Evolutionary conservation across 2,888 invertebrate species (phyloP).

Genomic region (Halictus ligatus): DNA sequence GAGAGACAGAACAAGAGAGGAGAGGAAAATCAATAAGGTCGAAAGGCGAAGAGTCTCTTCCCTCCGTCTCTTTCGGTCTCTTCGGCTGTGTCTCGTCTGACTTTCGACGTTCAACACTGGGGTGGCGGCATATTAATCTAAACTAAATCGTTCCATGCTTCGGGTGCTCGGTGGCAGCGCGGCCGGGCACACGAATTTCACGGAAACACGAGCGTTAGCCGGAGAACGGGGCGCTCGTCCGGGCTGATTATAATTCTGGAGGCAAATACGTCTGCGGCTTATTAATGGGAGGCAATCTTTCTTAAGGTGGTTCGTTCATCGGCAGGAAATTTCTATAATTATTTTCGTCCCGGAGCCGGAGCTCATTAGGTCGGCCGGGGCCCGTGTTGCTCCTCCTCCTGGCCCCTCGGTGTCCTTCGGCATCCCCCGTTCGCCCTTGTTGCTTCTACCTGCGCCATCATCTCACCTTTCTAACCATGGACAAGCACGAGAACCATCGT

Average conservation of each 20-base stretch:
- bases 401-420: conserved; percentile 13
- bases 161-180: conserved; percentile 28
- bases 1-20: conserved; percentile 29
- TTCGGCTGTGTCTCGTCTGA: neutral
- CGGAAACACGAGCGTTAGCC: conserved; percentile 56
- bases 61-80: neutral
- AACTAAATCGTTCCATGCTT: conserved; percentile 59
- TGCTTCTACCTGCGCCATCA: conserved; percentile 54
- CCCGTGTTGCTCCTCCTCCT: conserved; percentile 34
- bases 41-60: conserved; percentile 54
- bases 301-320: conserved; percentile 73
- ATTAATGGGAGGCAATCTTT: conserved; percentile 73
- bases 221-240: conserved; percentile 32
- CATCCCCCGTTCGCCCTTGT: conserved; percentile 17
- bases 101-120: conserved; percentile 31
- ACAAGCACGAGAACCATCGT: conserved; percentile 36
- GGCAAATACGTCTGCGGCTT: conserved; percentile 74
- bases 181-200: conserved; percentile 61
- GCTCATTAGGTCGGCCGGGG: conserved; percentile 69
- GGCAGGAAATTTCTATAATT: conserved; percentile 75
- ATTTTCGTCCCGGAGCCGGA: conserved; percentile 71
- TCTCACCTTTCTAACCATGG: conserved; percentile 59
- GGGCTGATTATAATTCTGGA: conserved; percentile 71
- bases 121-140: conserved; percentile 66
- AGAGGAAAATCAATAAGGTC: conserved; percentile 62